phyloP scores from a whole-genome alignment of 2,888 invertebrate species.

The Acanthosepion lycidas region DNA sequence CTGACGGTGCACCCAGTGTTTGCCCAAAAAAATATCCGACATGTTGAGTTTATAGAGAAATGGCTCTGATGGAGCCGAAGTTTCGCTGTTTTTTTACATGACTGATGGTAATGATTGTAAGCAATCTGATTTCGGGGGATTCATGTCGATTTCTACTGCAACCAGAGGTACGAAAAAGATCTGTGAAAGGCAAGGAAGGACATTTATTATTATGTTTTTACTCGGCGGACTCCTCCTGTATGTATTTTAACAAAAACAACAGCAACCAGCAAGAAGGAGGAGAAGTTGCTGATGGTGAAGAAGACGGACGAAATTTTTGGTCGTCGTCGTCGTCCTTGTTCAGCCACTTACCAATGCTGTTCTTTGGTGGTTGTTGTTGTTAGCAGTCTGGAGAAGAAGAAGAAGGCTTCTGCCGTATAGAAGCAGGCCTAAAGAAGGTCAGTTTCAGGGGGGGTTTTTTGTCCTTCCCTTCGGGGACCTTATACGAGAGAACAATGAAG shows the following conservation, averaged over 20 bases:
- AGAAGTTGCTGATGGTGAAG: background rate
- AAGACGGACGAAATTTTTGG: background rate
- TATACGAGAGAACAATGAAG: too few relatives aligned
- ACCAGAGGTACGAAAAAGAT: background rate
- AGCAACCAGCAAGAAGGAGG: background rate
- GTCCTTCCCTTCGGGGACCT: too few relatives aligned
- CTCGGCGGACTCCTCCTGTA: background rate
- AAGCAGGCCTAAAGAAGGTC: background rate
- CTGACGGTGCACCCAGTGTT: conserved; percentile 48
- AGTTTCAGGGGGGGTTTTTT: background rate
- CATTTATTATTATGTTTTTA: background rate
- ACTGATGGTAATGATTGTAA: conserved; percentile 36
- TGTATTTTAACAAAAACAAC: background rate
- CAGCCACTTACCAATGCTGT: conserved; percentile 33
- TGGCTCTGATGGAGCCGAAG: conserved; percentile 66
- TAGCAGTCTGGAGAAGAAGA: background rate
- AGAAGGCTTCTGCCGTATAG: conserved; percentile 5
- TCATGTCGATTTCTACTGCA: background rate
- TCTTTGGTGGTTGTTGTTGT: background rate
- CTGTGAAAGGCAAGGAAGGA: background rate
- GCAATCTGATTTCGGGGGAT: conserved; percentile 41
- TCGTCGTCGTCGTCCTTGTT: background rate
- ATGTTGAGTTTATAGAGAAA: conserved; percentile 64
- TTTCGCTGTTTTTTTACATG: conserved; percentile 57
- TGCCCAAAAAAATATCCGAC: conserved; percentile 59